Conservation (phyloP, 2,888 invertebrate genomes). For the Leptarthrus brevirostris region DNA sequence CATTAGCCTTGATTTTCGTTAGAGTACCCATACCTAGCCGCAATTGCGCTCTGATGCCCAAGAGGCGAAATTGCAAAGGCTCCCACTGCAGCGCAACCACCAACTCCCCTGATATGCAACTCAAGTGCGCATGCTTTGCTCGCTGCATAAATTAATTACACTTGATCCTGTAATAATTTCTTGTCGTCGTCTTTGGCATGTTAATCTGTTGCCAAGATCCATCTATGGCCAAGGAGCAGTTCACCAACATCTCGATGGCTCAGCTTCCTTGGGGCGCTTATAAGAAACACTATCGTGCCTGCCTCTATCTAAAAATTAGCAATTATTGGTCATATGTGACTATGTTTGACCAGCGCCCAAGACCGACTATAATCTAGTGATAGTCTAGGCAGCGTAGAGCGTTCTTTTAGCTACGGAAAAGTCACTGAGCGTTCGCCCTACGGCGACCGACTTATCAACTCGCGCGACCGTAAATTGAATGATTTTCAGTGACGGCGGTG, state of each 20-base stretch:
- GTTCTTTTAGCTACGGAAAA: not conserved
- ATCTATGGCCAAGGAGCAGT: constrained; percentile 2
- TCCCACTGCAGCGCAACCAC: constrained; percentile 32
- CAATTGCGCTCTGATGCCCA: constrained; percentile 53
- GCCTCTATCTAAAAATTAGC: constrained; percentile 3
- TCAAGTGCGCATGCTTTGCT: constrained; percentile 51
- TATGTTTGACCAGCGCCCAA: not conserved
- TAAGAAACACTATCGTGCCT: not conserved
- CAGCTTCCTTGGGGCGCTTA: not conserved
- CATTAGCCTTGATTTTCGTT: constrained; percentile 54
- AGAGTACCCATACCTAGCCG: constrained; percentile 54
- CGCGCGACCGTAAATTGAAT: not conserved
- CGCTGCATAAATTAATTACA: constrained; percentile 56
- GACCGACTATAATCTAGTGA: not conserved
- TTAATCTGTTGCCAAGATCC: constrained; percentile 13
- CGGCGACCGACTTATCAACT: not conserved
- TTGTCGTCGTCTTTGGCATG: constrained; percentile 52
- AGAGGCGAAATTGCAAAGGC: constrained; percentile 50
- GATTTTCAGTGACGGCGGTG: not conserved
- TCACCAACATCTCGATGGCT: not conserved
- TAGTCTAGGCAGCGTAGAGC: too few species aligned
- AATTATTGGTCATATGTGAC: constrained; percentile 4
- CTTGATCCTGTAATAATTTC: constrained; percentile 56
- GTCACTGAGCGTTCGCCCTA: not conserved
- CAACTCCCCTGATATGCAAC: constrained; percentile 16